Evolutionary conservation across 1,140 invertebrate species (phyloP).

Genomic region (Drosophila lini): DNA sequence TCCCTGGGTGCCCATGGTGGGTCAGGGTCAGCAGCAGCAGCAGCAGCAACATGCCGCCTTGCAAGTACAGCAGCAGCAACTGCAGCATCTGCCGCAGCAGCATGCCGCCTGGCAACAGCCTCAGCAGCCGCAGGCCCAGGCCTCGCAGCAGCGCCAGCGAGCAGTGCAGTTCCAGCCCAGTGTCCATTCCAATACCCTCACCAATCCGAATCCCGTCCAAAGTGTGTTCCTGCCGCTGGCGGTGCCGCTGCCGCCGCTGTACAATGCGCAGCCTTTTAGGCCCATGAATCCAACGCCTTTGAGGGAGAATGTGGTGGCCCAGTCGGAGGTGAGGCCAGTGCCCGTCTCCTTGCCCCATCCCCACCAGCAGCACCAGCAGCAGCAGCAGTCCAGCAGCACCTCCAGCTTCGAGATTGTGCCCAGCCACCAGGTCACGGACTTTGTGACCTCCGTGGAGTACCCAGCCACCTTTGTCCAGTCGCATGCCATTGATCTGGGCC

Average conservation of each 20-base stretch:
- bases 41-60: constrained; percentile 51
- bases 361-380: constrained; percentile 6
- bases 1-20: constrained; percentile 91
- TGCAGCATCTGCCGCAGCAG: constrained; percentile 52
- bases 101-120: constrained; percentile 56
- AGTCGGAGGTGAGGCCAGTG: constrained; percentile 69
- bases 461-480: constrained; percentile 87
- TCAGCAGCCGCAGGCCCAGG: constrained; percentile 57
- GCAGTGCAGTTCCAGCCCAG: constrained; percentile 72
- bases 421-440: constrained; percentile 87
- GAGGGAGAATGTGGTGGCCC: constrained; percentile 67
- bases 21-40: constrained; percentile 55
- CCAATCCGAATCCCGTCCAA: not conserved
- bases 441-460: constrained; percentile 88
- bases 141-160: constrained; percentile 68
- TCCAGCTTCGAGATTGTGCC: constrained; percentile 85
- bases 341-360: constrained; percentile 32
- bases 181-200: not conserved
- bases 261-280: constrained; percentile 86
- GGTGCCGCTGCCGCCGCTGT: constrained; percentile 86
- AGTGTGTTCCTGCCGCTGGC: constrained; percentile 83
- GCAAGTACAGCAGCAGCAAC: constrained; percentile 52
- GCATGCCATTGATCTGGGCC: constrained; percentile 86
- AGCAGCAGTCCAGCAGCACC: constrained; percentile 32
- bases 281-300: constrained; percentile 31